Evolutionary conservation across 1,140 invertebrate genomes (phyloP).

Genomic region (Bicyclus anynana): DNA sequence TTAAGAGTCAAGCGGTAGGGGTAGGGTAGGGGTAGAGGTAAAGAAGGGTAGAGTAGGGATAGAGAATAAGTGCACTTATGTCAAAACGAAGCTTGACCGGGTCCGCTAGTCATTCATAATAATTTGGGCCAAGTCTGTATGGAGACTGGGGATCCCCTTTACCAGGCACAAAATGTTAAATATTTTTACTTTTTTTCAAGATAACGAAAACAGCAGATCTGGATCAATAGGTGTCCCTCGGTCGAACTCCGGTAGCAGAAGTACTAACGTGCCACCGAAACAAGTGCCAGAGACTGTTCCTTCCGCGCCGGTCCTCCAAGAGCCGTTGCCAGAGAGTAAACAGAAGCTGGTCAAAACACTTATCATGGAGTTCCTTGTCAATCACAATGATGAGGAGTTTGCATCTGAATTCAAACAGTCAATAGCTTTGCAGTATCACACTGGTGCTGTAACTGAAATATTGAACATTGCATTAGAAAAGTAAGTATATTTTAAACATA

Average conservation of each 20-base stretch:
- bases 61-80: too few species aligned
- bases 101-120: too few species aligned
- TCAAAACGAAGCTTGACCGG: too few species aligned
- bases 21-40: too few species aligned
- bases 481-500: constrained; percentile 30
- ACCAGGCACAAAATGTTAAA: too few species aligned
- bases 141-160: too few species aligned
- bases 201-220: constrained; percentile 36
- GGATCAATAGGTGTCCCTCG: constrained; percentile 43
- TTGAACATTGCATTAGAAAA: constrained; percentile 54
- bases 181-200: constrained; percentile 16
- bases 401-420: constrained; percentile 42
- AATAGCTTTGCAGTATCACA: constrained; percentile 45
- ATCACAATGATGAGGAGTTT: constrained; percentile 45
- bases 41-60: too few species aligned
- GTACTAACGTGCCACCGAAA: constrained; percentile 21
- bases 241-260: constrained; percentile 43
- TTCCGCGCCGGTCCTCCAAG: constrained; percentile 26
- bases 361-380: constrained; percentile 45
- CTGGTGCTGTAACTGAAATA: constrained; percentile 55
- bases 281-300: constrained; percentile 19
- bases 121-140: too few species aligned
- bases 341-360: constrained; percentile 47
- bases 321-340: constrained; percentile 44
- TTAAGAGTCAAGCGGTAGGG: too few species aligned